These are phyloP conservation scores for Spodoptera littoralis DNA, from an alignment of 2,888 invertebrate species.

Conservation along the genomic window DNA sequence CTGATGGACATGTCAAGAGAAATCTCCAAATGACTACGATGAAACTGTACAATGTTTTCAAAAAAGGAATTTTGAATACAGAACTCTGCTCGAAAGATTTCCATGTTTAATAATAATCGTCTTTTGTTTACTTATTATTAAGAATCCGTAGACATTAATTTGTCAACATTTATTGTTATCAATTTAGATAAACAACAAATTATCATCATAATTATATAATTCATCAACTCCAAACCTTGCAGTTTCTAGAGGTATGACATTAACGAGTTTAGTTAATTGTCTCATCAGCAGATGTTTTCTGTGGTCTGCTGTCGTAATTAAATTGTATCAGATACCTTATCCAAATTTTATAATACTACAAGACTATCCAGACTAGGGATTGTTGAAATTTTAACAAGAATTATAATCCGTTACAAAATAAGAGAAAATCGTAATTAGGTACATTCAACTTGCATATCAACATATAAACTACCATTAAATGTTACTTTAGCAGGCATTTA, in stretches of 20 bases:
- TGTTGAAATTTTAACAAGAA: neutral
- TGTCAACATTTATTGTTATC: neutral
- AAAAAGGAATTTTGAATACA: slow-evolving; percentile 1
- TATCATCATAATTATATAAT: slow-evolving; percentile 1
- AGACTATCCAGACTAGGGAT: neutral
- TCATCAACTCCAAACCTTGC: neutral
- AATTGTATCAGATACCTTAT: neutral
- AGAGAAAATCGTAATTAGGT: neutral
- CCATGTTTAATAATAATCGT: neutral
- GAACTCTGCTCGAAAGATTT: neutral
- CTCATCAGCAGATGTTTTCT: neutral
- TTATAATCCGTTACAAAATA: neutral
- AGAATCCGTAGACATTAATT: neutral
- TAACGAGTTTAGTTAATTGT: slow-evolving; percentile 1
- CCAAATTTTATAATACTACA: neutral
- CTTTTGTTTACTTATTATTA: too few species aligned
- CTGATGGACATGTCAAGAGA: slow-evolving; percentile 38
- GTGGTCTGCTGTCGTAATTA: neutral
- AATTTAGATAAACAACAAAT: neutral
- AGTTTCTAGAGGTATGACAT: neutral
- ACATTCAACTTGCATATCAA: slow-evolving; percentile 4
- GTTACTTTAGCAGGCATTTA: slow-evolving; percentile 2
- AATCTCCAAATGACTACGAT: slow-evolving; percentile 32
- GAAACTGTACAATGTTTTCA: neutral
- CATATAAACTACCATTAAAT: slow-evolving; percentile 7